Percentiles rank a stretch among this genome's conserved stretches.
These are phyloP conservation scores for Sebastes iracundus DNA, from an alignment of 2,797 vertebrate species.

Conservation along the genomic window DNA sequence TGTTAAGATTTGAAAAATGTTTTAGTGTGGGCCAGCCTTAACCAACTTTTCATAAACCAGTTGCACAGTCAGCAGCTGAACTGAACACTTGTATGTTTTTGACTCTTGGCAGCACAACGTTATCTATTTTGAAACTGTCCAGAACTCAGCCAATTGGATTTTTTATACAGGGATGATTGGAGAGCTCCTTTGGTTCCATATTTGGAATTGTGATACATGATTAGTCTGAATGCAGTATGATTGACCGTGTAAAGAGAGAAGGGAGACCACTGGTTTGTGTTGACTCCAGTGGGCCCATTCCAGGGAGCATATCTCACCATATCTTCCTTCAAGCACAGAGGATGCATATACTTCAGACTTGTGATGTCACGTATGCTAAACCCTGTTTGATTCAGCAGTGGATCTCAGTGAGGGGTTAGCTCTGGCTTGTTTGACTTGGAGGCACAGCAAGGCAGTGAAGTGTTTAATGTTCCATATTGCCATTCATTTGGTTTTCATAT, in stretches of 20 bases:
- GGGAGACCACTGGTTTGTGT: conserved; percentile 24
- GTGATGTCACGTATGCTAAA: conserved; percentile 9
- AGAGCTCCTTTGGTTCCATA: neutral
- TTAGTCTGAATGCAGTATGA: neutral
- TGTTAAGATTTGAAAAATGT: no score
- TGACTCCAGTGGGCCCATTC: conserved; percentile 12
- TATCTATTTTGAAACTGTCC: neutral
- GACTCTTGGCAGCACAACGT: neutral
- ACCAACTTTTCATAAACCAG: neutral
- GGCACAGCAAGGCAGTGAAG: neutral
- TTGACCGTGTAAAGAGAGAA: neutral
- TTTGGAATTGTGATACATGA: neutral
- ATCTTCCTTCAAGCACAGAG: neutral
- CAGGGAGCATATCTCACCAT: conserved; percentile 1
- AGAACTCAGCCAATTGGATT: neutral
- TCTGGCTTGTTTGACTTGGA: neutral
- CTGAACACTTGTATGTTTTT: neutral
- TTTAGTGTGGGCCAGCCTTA: neutral
- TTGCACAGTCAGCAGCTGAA: neutral
- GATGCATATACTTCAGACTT: neutral
- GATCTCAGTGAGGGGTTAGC: neutral
- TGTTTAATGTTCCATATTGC: conserved; percentile 3
- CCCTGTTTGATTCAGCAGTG: neutral
- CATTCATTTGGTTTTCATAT: conserved; percentile 6
- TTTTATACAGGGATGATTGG: neutral